phyloP scores from a whole-genome alignment of 2,888 invertebrate species.

The Taphrorychus bicolor region DNA sequence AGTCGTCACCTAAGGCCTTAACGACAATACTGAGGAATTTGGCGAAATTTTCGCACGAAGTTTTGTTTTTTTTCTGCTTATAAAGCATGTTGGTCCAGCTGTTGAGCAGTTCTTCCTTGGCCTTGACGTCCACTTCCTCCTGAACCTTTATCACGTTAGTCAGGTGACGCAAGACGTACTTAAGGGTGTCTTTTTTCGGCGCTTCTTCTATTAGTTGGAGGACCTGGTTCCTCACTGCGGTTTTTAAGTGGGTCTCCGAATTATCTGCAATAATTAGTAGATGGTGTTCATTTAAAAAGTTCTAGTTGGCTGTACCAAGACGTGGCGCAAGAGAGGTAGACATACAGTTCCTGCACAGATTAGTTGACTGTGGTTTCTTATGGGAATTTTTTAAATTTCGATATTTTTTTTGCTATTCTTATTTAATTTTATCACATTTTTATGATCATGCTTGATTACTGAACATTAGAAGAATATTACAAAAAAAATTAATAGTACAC shows the following conservation, averaged over 20 bases:
- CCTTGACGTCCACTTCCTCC: constrained; percentile 45
- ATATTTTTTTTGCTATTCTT: no score
- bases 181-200: constrained; percentile 51
- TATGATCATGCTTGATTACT: no score
- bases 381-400: no score
- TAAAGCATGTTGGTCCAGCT: constrained; percentile 50
- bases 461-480: no score
- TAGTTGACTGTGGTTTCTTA: no score
- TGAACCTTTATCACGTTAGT: constrained; percentile 48
- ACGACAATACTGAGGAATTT: constrained; percentile 42
- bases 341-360: no score
- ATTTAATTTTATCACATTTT: no score
- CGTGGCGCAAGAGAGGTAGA: no score
- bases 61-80: constrained; percentile 35
- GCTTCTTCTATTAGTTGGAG: constrained; percentile 45
- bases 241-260: constrained; percentile 41
- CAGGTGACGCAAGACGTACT: constrained; percentile 51
- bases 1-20: constrained; percentile 38
- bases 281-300: no score
- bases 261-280: constrained; percentile 45
- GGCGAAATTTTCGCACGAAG: constrained; percentile 37
- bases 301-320: no score
- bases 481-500: no score
- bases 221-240: constrained; percentile 44
- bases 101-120: constrained; percentile 46